A percentile compares a stretch with the other conserved stretches of the same genome.
Evolutionary conservation across 2,113 vertebrate genomes (phyloP).

Genomic region (Columbina picui): DNA sequence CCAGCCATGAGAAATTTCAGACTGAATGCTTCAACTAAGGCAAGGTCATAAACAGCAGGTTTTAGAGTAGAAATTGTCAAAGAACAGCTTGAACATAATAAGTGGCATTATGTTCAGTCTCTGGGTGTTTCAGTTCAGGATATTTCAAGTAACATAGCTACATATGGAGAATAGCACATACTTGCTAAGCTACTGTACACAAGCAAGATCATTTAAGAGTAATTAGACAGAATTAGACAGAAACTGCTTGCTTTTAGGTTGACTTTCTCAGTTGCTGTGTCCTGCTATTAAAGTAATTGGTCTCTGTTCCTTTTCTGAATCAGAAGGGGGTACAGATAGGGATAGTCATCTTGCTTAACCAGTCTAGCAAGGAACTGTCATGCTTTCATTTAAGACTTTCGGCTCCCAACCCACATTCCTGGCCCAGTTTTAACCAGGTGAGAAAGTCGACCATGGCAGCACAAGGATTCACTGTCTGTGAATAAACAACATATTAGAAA

Average conservation of each 20-base stretch:
- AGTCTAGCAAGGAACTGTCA: not conserved
- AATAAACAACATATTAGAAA: not conserved
- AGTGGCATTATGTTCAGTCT: not conserved
- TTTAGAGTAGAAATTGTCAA: not conserved
- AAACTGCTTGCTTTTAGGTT: constrained; percentile 1
- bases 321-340: not conserved
- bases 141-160: not conserved
- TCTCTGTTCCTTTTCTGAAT: not conserved
- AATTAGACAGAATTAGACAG: not conserved
- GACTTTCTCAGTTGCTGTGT: not conserved
- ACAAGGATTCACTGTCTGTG: not conserved
- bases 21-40: not conserved
- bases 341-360: constrained; percentile 5
- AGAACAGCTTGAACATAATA: not conserved
- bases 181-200: not conserved
- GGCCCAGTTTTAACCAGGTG: not conserved
- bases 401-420: not conserved
- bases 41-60: not conserved
- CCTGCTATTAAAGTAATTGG: constrained; percentile 9
- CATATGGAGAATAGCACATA: not conserved
- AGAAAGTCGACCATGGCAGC: not conserved
- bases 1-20: not conserved
- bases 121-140: not conserved
- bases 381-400: not conserved
- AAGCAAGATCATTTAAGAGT: not conserved